Base-by-base conservation (phyloP, 1,140 invertebrate species). In the Zaprionus gabonicus region DNA sequence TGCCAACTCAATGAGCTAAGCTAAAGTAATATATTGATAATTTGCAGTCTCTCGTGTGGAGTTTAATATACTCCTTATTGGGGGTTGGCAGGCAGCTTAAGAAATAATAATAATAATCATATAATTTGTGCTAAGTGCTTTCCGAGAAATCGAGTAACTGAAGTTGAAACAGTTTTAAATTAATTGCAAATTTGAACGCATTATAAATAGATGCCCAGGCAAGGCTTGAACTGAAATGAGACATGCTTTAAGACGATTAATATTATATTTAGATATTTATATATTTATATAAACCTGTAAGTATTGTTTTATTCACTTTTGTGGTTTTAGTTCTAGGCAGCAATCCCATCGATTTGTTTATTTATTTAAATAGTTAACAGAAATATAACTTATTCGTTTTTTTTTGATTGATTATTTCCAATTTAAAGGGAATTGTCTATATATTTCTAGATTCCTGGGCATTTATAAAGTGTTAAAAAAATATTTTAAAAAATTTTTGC, bases 1-100 rank as follows among this genome's bases (percentile, higher is more conserved):
- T 86, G 80, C 83, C 80, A 82, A 80, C 74, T 82, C 80, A 87
- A 56, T 86, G 80, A 82, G 80, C 83, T 87, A 82, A 82, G 72
- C 71, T 66, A 69, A 78, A 76, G 72, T 56, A 72, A 80, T 77
- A 82, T 76, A 87, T 82, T 82, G 76, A 76, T 82, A 79, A 82
- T 76, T 81, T 71, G 67, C 46, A 68, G 51, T 38, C 51, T 51
- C 53, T 41, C 25, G 62, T 56, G 41, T 23, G 13, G 38, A 7
- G 36, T 38, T 51, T 59, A 51, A 57, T 67, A 15, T 59, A 31
- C 65, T 68, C 6, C 4, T 27, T 15, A 51, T 9, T 2, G 36
- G 6, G 27, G 9, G 12, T 49, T 7, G 20, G 20, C 23, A 15
- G 31, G 20, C 13, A 17, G 7, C 2, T 0, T 1, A 49, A 10